These are phyloP conservation scores for Haliaeetus leucogaster DNA, from an alignment of 2,113 vertebrate species.

Conservation along the genomic window DNA sequence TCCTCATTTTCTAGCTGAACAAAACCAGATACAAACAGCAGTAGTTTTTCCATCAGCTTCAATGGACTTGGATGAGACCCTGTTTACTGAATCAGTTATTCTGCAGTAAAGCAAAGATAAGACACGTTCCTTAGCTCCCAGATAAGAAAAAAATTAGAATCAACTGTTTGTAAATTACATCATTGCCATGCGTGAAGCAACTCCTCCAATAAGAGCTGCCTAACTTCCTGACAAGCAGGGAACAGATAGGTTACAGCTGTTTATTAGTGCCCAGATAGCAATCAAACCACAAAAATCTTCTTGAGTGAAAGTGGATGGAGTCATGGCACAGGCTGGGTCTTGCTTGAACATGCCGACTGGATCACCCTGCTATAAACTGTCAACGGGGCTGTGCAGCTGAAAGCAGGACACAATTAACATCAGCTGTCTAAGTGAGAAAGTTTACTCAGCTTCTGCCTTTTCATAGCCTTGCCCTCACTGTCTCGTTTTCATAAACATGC, in stretches of 20 bases:
- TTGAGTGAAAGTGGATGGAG: not conserved
- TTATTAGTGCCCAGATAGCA: constrained; percentile 27
- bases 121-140: not conserved
- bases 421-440: constrained; percentile 40
- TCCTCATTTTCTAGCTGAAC: not conserved
- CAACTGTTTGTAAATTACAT: not conserved
- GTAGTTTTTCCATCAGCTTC: not conserved
- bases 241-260: constrained; percentile 24
- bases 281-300: constrained; percentile 29
- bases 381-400: not conserved
- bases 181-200: not conserved
- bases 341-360: rapidly evolving
- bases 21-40: constrained; percentile 3
- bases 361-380: not conserved
- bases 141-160: not conserved
- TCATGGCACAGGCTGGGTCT: not conserved
- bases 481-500: constrained; percentile 37
- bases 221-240: not conserved
- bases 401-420: constrained; percentile 19
- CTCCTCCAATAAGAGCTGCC: not conserved
- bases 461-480: not conserved
- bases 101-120: not conserved
- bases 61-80: not conserved
- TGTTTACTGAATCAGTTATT: not conserved
- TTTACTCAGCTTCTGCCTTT: constrained; percentile 52